A percentile compares a stretch with the other conserved stretches of the same genome.
Evolutionary conservation across 2,797 vertebrate species (phyloP).

Genomic region (Loriculus beryllinus): DNA sequence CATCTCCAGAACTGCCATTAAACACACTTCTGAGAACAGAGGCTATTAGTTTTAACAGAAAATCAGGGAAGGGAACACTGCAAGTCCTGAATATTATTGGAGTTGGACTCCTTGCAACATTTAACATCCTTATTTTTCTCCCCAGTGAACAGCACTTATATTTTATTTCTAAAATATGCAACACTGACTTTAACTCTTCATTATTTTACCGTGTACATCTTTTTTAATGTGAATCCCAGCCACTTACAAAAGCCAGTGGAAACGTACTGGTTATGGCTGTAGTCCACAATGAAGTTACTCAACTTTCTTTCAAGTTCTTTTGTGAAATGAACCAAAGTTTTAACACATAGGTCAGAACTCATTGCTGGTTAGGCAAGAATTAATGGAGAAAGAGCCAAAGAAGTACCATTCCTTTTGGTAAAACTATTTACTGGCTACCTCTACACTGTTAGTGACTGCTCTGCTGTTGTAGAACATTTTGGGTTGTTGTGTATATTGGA

Average conservation of each 20-base stretch:
- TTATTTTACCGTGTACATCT: not conserved
- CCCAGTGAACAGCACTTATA: not conserved
- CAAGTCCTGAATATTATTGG: not conserved
- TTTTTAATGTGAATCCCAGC: not conserved
- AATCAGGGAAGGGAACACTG: not conserved
- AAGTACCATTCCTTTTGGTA: fast-evolving
- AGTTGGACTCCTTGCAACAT: not conserved
- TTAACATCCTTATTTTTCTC: not conserved
- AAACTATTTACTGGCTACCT: not conserved
- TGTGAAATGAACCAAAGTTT: not conserved
- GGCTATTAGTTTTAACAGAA: not conserved
- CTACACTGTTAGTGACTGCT: not conserved
- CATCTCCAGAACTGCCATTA: not conserved
- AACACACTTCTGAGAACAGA: not conserved
- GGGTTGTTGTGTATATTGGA: not conserved
- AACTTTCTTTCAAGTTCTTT: not conserved
- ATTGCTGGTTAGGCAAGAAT: not conserved
- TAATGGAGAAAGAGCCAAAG: not conserved
- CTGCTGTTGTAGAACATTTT: not conserved
- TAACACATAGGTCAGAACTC: not conserved
- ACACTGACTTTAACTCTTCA: not conserved
- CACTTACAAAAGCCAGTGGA: not conserved
- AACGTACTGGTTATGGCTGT: fast-evolving
- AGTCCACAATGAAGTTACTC: not conserved
- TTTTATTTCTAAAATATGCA: not conserved